Conservation (phyloP, 2,113 vertebrate species). For the Mormyrus iriodes region DNA sequence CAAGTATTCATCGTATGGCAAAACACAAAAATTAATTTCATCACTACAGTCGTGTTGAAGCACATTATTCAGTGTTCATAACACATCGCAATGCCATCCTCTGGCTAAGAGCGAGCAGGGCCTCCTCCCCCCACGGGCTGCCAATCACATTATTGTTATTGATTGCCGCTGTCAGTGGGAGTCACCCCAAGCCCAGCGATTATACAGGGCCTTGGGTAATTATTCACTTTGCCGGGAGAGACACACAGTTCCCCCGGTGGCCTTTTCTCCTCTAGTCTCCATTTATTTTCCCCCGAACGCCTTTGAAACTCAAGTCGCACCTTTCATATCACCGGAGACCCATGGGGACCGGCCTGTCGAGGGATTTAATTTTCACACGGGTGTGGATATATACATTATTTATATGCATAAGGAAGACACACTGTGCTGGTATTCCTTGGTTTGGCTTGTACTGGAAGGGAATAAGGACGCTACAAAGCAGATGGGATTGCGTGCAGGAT, state of each 20-base stretch:
- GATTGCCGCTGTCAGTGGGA: slow-evolving; percentile 19
- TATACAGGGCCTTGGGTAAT: slow-evolving; percentile 18
- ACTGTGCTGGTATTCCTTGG: too few species aligned
- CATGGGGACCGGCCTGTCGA: neutral
- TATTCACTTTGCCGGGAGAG: slow-evolving; percentile 19
- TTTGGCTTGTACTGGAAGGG: neutral
- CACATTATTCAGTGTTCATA: neutral
- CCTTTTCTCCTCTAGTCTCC: neutral
- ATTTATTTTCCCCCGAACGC: neutral
- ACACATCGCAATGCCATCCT: neutral
- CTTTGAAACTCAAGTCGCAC: slow-evolving; percentile 28
- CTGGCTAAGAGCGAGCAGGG: neutral
- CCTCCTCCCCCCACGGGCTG: neutral
- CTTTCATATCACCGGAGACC: slow-evolving; percentile 3
- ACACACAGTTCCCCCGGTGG: neutral
- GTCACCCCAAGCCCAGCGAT: slow-evolving; percentile 15
- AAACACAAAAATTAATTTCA: neutral
- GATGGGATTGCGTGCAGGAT: neutral
- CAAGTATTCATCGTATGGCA: neutral
- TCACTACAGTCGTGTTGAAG: neutral
- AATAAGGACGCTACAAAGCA: neutral
- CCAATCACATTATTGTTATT: slow-evolving; percentile 24
- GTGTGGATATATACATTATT: neutral
- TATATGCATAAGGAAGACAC: neutral
- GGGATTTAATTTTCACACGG: neutral